Evolutionary conservation across 2,797 vertebrate genomes (phyloP), one percentile per base, ranked within the genome.

Genomic region (Xenopus petersii): DNA sequence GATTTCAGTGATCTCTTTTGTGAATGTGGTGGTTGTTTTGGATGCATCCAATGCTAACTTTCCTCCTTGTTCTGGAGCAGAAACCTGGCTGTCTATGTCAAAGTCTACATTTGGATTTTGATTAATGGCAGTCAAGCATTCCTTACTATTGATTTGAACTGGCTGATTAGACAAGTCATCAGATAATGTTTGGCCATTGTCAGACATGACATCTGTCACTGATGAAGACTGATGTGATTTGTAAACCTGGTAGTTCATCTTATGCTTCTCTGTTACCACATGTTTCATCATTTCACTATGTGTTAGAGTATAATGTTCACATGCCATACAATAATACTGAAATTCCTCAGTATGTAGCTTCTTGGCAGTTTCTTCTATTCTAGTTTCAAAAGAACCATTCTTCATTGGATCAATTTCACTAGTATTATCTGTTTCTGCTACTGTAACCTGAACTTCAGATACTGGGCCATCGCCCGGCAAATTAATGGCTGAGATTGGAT

Each of bases 301-400:
- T 8, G 96, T 98, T 78, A 97, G 94, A 0, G 97, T 94, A 16
- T 96, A 98, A 85, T 98, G 98, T 81, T 92, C 93, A 79, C 98
- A 99, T 0, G 96, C 98, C 86, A 96, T 90, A 82, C 98, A 99
- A 62, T 96, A 95, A 71, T 94, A 98, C 80, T 98, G 94, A 85
- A 96, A 99, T 71, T 97, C 94, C 81, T 90, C 94, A 13, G 93
- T 95, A 83, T 99, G 98, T 56, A 93, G 97, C 81, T 94, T 89
- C 80, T 97, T 98, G 73, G 97, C 81, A 0, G 26, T 97, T 98
- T 7, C 88, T 91, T 26, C 92, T 94, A 49, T n/a, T 12, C 82
- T 82, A 0, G 70, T 81, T 49, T 76, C 12, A 59, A 58, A 12
- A 13, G 9, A 9, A 24, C 21, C 3, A 10, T 46, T 70, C 12